Conservation (phyloP, 1,140 invertebrate genomes). For the Prorops nasuta region DNA sequence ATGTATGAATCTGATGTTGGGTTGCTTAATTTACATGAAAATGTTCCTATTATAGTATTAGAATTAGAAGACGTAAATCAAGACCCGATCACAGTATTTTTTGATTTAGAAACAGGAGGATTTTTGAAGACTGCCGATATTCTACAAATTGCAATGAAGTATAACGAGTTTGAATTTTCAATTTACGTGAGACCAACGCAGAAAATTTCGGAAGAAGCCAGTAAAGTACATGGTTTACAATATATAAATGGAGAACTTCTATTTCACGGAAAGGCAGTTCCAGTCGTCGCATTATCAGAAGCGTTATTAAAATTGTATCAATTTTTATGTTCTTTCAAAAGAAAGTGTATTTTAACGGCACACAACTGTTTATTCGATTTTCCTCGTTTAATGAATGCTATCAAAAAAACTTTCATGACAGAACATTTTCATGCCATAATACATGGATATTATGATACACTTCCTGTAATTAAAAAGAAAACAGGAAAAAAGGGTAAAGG, state of each 20-base stretch:
- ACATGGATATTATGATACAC: conserved; percentile 6
- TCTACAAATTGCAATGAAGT: conserved; percentile 11
- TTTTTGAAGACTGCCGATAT: too few relatives aligned
- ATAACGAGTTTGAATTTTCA: too few relatives aligned
- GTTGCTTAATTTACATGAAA: conserved; percentile 10
- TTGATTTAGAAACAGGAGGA: conserved; percentile 16
- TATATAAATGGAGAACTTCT: conserved; percentile 3
- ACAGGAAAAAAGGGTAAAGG: too few relatives aligned
- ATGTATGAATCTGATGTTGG: conserved; percentile 13
- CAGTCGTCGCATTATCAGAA: conserved; percentile 4
- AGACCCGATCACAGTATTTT: conserved; percentile 12
- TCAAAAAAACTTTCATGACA: conserved; percentile 13
- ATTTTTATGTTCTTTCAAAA: too few relatives aligned
- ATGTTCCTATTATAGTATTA: conserved; percentile 8
- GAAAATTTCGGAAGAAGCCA: too few relatives aligned
- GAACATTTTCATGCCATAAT: conserved; percentile 9
- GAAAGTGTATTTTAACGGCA: too few relatives aligned
- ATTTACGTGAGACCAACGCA: too few relatives aligned
- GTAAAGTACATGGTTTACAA: conserved; percentile 12
- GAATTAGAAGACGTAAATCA: too few relatives aligned
- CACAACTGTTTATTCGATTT: too few relatives aligned
- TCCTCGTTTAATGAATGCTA: conserved; percentile 12
- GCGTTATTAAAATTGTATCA: conserved; percentile 11
- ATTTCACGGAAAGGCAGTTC: conserved; percentile 5
- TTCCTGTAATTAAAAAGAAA: too few relatives aligned